Percentiles rank a stretch among this genome's conserved stretches.
phyloP scores from a whole-genome alignment of 2,797 vertebrate species.

The Crax fasciolata region DNA sequence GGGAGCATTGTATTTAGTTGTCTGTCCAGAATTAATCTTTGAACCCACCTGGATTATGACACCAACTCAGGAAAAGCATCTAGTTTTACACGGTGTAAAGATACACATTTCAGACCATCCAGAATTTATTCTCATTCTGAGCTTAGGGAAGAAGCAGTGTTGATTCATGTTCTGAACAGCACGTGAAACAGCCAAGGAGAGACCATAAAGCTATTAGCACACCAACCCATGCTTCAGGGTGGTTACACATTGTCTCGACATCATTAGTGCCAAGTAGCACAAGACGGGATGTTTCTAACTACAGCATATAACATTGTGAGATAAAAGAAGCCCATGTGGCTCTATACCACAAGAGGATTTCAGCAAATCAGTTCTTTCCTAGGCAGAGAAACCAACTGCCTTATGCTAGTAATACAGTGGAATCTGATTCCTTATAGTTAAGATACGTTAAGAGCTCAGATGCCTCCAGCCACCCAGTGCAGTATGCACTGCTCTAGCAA shows the following conservation, averaged over 20 bases:
- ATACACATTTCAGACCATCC: rapidly evolving
- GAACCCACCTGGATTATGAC: neutral
- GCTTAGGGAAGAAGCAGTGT: neutral
- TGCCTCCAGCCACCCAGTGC: neutral
- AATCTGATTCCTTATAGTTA: neutral
- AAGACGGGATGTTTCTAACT: neutral
- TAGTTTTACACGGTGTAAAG: neutral
- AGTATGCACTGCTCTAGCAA: neutral
- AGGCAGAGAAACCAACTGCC: neutral
- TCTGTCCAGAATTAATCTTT: slow-evolving; percentile 42
- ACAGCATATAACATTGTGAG: rapidly evolving
- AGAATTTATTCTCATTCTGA: neutral
- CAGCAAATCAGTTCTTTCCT: neutral
- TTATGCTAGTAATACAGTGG: neutral
- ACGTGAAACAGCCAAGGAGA: neutral
- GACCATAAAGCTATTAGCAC: rapidly evolving
- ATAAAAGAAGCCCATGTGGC: rapidly evolving
- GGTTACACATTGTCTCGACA: neutral
- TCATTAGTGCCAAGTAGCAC: neutral
- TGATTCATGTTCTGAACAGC: neutral
- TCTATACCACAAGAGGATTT: rapidly evolving
- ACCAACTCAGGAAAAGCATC: neutral
- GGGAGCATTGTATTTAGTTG: slow-evolving; percentile 43
- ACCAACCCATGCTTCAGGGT: rapidly evolving
- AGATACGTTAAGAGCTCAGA: neutral